phyloP scores from a whole-genome alignment of 92 coral and sea anemone genomes.

The Diadumene lineata region DNA sequence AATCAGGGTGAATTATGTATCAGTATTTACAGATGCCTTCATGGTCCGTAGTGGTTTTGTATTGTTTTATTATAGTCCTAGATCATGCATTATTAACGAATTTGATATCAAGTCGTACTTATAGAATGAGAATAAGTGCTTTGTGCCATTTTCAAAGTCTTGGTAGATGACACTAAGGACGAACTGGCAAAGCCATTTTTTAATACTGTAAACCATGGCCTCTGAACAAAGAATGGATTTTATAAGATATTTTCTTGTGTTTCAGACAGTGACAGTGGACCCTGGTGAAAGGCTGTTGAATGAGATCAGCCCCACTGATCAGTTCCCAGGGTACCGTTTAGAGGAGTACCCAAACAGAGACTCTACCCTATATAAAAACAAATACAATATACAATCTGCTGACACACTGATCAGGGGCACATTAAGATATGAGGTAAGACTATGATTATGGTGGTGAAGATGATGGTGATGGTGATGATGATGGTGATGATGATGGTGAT shows the following conservation, averaged over 20 bases:
- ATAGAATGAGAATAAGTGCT: too few species aligned
- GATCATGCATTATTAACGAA: too few species aligned
- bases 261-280: conserved; percentile 67
- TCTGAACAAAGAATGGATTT: too few species aligned
- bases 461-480: not conserved
- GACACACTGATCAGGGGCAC: conserved; percentile 85
- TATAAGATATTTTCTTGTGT: not conserved
- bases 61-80: too few species aligned
- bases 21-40: too few species aligned
- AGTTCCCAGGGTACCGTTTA: conserved; percentile 87
- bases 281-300: conserved; percentile 79
- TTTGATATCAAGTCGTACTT: too few species aligned
- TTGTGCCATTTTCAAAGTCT: too few species aligned
- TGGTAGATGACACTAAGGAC: too few species aligned
- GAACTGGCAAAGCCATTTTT: too few species aligned
- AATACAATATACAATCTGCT: conserved; percentile 64
- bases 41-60: too few species aligned
- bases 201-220: too few species aligned
- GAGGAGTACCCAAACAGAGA: conserved; percentile 94
- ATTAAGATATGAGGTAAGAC: conserved; percentile 67
- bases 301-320: conserved; percentile 77
- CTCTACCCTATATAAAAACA: conserved; percentile 70
- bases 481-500: not conserved
- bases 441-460: not conserved
- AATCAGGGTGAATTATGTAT: too few species aligned